Evolutionary conservation across 2,797 vertebrate genomes (phyloP).

Genomic region (Coreius guichenoti): DNA sequence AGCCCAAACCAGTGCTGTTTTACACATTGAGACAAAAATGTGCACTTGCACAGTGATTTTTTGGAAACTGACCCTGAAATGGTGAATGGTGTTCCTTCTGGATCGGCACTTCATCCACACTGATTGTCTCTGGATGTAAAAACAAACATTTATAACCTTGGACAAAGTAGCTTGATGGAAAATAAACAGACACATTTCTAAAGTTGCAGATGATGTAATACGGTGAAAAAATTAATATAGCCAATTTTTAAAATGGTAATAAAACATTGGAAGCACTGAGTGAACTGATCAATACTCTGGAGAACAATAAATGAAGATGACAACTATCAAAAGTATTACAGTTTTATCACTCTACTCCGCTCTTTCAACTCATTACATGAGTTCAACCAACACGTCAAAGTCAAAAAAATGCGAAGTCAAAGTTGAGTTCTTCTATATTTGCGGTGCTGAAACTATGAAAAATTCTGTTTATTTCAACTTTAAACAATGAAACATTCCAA

Average conservation of each 20-base stretch:
- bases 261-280: background rate
- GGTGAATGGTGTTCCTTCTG: background rate
- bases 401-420: background rate
- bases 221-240: background rate
- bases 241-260: background rate
- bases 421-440: background rate
- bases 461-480: conserved; percentile 2
- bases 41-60: background rate
- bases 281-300: background rate
- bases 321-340: background rate
- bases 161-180: conserved; percentile 4
- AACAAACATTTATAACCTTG: background rate
- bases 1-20: background rate
- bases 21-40: background rate
- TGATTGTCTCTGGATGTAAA: conserved; percentile 7
- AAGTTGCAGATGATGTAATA: conserved; percentile 1
- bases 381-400: background rate
- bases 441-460: conserved; percentile 3
- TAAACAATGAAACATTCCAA: conserved; percentile 4
- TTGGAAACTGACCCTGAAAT: conserved; percentile 2
- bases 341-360: conserved; percentile 14
- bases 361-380: background rate
- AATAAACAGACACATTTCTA: conserved; percentile 17
- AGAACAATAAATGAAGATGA: background rate
- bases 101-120: background rate